These are phyloP conservation scores for Hyposoter dolosus DNA, from an alignment of 2,888 invertebrate genomes.

Conservation along the genomic window DNA sequence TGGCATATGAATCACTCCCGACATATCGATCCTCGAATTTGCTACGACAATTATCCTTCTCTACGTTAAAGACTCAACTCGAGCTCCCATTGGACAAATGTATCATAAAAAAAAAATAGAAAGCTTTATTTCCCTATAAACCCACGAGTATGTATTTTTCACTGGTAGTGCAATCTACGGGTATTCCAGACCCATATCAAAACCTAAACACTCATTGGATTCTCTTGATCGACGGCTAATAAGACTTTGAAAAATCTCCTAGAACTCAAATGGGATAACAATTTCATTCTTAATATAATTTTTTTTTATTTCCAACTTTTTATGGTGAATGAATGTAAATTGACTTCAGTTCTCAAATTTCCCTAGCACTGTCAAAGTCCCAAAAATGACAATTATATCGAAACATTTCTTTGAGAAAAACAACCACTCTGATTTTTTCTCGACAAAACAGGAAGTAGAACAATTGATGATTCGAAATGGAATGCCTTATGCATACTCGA, in stretches of 20 bases:
- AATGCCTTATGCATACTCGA: constrained; percentile 5
- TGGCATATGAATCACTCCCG: constrained; percentile 17
- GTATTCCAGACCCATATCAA: background rate
- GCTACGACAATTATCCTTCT: constrained; percentile 34
- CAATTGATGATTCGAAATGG: background rate
- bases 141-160: background rate
- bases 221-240: background rate
- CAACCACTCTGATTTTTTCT: background rate
- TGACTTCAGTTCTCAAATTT: background rate
- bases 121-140: constrained; percentile 1
- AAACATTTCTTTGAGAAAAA: background rate
- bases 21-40: constrained; percentile 35
- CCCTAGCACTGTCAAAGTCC: background rate
- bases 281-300: background rate
- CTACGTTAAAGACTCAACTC: constrained; percentile 6
- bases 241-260: background rate
- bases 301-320: background rate
- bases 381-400: background rate
- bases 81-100: constrained; percentile 12
- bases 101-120: background rate
- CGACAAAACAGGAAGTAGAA: background rate
- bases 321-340: background rate
- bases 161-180: background rate
- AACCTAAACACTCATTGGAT: background rate
- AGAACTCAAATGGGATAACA: background rate